Evolutionary conservation across 2,113 vertebrate species (phyloP).

Genomic region (Poeciliopsis retropinna): DNA sequence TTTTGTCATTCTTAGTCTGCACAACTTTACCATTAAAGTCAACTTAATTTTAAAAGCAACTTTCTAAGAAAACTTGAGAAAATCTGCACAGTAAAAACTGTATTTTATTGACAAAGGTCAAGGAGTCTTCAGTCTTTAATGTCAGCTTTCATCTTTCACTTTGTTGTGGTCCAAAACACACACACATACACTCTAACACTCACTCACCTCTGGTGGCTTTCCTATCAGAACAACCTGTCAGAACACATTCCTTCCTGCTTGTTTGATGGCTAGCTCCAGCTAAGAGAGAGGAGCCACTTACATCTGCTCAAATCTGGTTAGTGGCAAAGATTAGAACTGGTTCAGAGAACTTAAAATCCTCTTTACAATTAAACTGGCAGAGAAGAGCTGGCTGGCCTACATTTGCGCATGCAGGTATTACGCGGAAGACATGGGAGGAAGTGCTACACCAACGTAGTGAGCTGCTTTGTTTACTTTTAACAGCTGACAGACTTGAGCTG

Average conservation of each 20-base stretch:
- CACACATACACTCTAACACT: slow-evolving; percentile 31
- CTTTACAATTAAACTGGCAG: slow-evolving; percentile 61
- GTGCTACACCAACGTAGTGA: not conserved
- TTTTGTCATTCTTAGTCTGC: not conserved
- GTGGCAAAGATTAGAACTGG: slow-evolving; percentile 72
- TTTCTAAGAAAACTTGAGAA: slow-evolving; percentile 1
- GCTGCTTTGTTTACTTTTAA: slow-evolving; percentile 37
- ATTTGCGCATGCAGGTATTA: slow-evolving; percentile 38
- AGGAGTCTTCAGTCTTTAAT: slow-evolving; percentile 29
- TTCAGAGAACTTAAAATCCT: slow-evolving; percentile 65
- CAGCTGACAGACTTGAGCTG: slow-evolving; percentile 25
- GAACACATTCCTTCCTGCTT: slow-evolving; percentile 64
- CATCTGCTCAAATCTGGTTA: slow-evolving; percentile 74
- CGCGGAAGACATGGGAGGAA: slow-evolving; percentile 23
- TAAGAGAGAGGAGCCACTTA: slow-evolving; percentile 68
- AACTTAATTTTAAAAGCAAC: not conserved
- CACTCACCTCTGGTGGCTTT: slow-evolving; percentile 57
- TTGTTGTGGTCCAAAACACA: slow-evolving; percentile 54
- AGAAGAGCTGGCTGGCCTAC: slow-evolving; percentile 48
- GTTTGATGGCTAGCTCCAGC: slow-evolving; percentile 50
- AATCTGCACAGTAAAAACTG: not conserved
- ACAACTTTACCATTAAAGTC: not conserved
- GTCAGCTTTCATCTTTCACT: slow-evolving; percentile 46
- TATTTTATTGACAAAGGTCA: slow-evolving; percentile 37
- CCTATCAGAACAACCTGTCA: slow-evolving; percentile 68